These are phyloP conservation scores for Platorchestia sp. DNA, from an alignment of 1,140 invertebrate genomes.

Conservation along the genomic window DNA sequence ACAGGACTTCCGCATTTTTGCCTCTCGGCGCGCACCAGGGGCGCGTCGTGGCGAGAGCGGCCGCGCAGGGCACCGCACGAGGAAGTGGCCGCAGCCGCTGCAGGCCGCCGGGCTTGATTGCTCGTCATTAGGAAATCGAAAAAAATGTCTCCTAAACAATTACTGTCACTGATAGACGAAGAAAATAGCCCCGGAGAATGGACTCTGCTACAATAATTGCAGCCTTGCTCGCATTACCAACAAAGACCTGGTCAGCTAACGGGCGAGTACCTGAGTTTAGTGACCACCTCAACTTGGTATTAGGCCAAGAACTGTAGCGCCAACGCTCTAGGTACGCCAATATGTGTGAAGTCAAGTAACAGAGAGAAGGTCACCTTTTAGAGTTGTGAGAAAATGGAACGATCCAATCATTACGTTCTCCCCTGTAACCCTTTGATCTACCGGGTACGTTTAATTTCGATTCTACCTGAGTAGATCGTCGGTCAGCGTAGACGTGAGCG, in stretches of 20 bases:
- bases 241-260: conserved; percentile 17
- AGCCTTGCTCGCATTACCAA: conserved; percentile 32
- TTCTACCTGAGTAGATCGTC: conserved; percentile 12
- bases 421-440: conserved; percentile 31
- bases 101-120: not conserved
- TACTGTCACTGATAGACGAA: conserved; percentile 13
- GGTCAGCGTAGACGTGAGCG: not conserved
- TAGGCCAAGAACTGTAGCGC: not conserved
- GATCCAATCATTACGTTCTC: not conserved
- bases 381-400: conserved; percentile 16
- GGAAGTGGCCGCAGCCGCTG: not conserved
- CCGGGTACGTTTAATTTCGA: conserved; percentile 10
- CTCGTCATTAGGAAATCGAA: conserved; percentile 31
- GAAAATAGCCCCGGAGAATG: conserved; percentile 22
- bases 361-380: not conserved
- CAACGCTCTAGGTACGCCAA: not conserved
- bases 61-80: not conserved
- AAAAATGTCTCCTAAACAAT: conserved; percentile 26
- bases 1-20: not conserved
- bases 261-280: not conserved
- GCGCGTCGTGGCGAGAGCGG: too few species aligned
- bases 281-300: not conserved
- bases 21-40: not conserved
- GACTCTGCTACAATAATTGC: conserved; percentile 24
- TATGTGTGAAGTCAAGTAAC: not conserved